These are phyloP conservation scores for Alligator mississippiensis DNA, from an alignment of 2,113 vertebrate species.

Conservation along the genomic window DNA sequence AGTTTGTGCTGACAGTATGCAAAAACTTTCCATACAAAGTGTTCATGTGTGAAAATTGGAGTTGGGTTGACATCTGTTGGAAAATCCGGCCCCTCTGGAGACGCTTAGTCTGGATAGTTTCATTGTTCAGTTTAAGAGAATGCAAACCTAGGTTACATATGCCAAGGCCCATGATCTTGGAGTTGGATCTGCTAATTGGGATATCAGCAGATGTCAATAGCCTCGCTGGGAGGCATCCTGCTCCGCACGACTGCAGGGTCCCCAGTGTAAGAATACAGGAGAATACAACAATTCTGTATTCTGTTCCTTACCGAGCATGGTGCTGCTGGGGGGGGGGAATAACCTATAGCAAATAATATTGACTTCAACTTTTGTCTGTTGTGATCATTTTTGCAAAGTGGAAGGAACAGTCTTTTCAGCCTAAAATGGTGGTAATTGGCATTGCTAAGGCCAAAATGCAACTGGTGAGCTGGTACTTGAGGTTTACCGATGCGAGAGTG, in stretches of 20 bases:
- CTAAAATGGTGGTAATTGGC: rapidly evolving
- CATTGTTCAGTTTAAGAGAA: constrained; percentile 2
- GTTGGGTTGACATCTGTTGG: background rate
- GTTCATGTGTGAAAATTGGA: background rate
- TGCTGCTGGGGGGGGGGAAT: rapidly evolving
- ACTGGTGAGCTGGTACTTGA: rapidly evolving
- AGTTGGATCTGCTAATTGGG: background rate
- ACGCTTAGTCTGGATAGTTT: background rate
- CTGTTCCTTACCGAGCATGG: background rate
- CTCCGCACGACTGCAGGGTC: constrained; percentile 1
- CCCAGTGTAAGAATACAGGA: background rate
- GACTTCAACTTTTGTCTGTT: background rate
- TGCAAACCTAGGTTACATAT: background rate
- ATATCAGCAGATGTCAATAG: background rate
- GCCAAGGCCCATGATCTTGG: constrained; percentile 4
- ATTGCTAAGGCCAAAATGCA: background rate
- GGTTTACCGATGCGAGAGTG: background rate
- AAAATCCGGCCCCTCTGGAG: background rate
- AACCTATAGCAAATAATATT: background rate
- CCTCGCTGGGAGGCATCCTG: constrained; percentile 1
- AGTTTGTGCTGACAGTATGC: background rate
- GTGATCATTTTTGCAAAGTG: background rate
- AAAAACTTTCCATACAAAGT: background rate
- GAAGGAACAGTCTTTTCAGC: background rate
- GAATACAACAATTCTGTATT: constrained; percentile 22